These are phyloP conservation scores for Panzeria rudis DNA, from an alignment of 2,888 invertebrate species.

Conservation along the genomic window DNA sequence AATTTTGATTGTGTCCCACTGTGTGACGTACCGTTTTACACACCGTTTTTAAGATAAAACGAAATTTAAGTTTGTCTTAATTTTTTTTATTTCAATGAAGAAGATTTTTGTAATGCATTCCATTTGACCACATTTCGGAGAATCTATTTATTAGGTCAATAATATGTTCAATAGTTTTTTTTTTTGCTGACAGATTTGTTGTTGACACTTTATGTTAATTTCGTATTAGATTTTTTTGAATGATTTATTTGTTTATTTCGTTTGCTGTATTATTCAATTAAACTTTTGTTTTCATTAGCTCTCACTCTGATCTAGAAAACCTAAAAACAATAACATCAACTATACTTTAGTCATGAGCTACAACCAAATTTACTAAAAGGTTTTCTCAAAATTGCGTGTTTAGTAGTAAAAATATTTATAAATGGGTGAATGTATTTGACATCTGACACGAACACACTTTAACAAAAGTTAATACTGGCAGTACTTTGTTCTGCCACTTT, in stretches of 20 bases:
- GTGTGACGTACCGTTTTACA: too few species aligned
- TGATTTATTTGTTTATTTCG: background rate
- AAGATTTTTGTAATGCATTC: too few species aligned
- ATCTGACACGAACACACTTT: constrained; percentile 65
- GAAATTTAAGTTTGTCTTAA: too few species aligned
- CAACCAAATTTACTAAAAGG: background rate
- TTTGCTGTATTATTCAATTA: constrained; percentile 8
- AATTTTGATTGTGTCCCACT: too few species aligned
- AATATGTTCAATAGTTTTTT: background rate
- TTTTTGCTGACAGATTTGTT: background rate
- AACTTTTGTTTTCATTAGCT: constrained; percentile 44
- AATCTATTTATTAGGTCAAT: background rate
- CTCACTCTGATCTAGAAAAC: constrained; percentile 29
- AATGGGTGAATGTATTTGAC: constrained; percentile 52
- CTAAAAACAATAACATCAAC: constrained; percentile 17
- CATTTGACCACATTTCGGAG: too few species aligned
- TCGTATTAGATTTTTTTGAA: constrained; percentile 6
- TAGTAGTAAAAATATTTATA: background rate
- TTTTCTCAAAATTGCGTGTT: constrained; percentile 41
- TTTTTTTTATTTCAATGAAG: too few species aligned
- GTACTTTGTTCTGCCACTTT: constrained; percentile 26
- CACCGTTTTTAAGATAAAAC: too few species aligned
- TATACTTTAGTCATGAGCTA: background rate
- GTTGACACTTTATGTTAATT: constrained; percentile 39
- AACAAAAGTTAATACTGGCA: constrained; percentile 35